These are phyloP conservation scores for Ammodytes dubius DNA, from an alignment of 2,113 vertebrate species.

Conservation along the genomic window DNA sequence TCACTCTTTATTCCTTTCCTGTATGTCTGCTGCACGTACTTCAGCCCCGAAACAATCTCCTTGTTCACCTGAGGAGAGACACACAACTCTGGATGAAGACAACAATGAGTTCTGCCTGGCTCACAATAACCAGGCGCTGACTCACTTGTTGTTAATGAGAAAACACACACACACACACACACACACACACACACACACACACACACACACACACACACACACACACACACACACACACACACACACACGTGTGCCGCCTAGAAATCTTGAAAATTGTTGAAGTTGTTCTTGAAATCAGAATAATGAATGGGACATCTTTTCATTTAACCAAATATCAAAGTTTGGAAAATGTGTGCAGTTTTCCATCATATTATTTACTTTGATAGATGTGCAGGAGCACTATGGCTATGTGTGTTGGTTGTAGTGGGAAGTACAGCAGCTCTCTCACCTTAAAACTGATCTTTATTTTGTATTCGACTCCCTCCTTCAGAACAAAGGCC, in stretches of 20 bases:
- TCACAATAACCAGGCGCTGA: too few species aligned
- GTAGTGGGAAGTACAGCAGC: not conserved
- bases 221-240: too few species aligned
- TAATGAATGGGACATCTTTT: too few species aligned
- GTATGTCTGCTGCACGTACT: conserved; percentile 92
- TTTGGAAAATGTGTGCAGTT: too few species aligned
- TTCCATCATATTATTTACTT: too few species aligned
- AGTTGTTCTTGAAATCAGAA: not conserved
- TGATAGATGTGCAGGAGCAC: not conserved
- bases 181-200: too few species aligned
- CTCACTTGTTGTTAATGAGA: too few species aligned
- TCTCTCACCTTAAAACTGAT: conserved; percentile 94
- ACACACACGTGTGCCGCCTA: too few species aligned
- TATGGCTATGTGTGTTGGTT: too few species aligned
- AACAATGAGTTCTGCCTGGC: not conserved
- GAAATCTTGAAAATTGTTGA: not conserved
- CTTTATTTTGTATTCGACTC: conserved; percentile 95
- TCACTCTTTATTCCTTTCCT: conserved; percentile 94
- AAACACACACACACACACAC: too few species aligned
- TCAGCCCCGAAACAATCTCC: conserved; percentile 95
- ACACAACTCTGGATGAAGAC: conserved; percentile 5
- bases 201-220: too few species aligned
- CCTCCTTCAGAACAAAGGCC: conserved; percentile 92
- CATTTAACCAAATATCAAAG: not conserved
- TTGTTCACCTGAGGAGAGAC: conserved; percentile 89